phyloP scores from a whole-genome alignment of 2,888 invertebrate genomes.

The Helicoverpa assulta region DNA sequence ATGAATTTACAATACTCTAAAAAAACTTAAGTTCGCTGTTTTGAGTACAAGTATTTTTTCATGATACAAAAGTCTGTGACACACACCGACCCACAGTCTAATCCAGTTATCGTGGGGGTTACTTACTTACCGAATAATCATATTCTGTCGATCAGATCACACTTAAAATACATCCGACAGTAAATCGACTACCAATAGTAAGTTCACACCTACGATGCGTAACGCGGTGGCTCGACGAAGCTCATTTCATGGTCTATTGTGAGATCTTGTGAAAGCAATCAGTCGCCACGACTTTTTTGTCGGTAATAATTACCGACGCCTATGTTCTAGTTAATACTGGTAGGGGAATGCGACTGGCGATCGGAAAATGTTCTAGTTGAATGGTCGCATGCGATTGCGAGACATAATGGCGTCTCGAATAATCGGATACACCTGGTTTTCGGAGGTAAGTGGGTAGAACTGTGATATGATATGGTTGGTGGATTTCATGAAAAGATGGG shows the following conservation, averaged over 20 bases:
- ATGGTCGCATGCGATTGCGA: constrained; percentile 51
- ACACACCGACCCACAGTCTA: too few species aligned
- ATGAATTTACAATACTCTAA: too few species aligned
- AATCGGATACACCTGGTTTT: constrained; percentile 44
- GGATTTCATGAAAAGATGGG: too few species aligned
- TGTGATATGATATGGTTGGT: neutral
- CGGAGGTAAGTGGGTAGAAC: neutral
- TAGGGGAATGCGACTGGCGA: constrained; percentile 53
- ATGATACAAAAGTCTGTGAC: too few species aligned
- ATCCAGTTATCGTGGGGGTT: too few species aligned
- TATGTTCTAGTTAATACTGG: constrained; percentile 73
- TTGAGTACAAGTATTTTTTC: too few species aligned
- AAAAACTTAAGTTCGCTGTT: too few species aligned
- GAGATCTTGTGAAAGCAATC: constrained; percentile 84
- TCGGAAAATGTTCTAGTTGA: constrained; percentile 62
- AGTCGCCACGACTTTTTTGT: constrained; percentile 72
- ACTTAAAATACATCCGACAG: constrained; percentile 26
- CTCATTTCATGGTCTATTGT: constrained; percentile 88
- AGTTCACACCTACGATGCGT: constrained; percentile 75
- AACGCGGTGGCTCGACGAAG: constrained; percentile 82
- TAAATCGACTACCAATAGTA: constrained; percentile 39
- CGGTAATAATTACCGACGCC: constrained; percentile 74
- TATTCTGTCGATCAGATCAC: constrained; percentile 2
- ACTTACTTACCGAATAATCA: neutral
- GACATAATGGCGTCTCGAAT: constrained; percentile 55